Evolutionary conservation across 2,113 vertebrate species (phyloP).

Genomic region (Manacus vitellinus): DNA sequence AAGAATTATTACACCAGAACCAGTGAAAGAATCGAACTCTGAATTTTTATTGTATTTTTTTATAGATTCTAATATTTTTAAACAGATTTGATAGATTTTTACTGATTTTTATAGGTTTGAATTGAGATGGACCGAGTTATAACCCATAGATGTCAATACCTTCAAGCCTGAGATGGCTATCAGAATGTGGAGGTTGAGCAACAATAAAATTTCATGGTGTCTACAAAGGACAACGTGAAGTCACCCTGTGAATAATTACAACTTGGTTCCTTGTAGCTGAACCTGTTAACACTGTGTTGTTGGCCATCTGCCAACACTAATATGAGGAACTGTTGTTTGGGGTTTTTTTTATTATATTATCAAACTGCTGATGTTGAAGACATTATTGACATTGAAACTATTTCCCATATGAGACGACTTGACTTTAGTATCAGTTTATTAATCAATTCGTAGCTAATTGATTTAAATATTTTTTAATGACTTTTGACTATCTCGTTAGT

Average conservation of each 20-base stretch:
- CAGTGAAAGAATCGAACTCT: background rate
- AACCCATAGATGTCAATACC: accelerated
- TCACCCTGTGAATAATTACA: background rate
- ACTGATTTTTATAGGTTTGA: background rate
- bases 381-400: background rate
- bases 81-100: background rate
- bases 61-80: background rate
- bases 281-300: background rate
- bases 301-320: background rate
- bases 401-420: background rate
- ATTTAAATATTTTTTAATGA: background rate
- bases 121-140: background rate
- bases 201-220: background rate
- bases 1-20: background rate
- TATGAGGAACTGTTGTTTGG: background rate
- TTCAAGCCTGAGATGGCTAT: background rate
- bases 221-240: background rate
- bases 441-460: background rate
- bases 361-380: background rate
- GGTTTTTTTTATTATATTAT: background rate
- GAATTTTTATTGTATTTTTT: background rate
- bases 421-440: background rate
- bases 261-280: background rate
- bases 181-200: background rate
- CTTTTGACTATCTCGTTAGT: background rate